Percentiles rank a stretch among this genome's conserved stretches.
Conservation (phyloP, 1,140 invertebrate genomes). For the Brachionus sp. region DNA sequence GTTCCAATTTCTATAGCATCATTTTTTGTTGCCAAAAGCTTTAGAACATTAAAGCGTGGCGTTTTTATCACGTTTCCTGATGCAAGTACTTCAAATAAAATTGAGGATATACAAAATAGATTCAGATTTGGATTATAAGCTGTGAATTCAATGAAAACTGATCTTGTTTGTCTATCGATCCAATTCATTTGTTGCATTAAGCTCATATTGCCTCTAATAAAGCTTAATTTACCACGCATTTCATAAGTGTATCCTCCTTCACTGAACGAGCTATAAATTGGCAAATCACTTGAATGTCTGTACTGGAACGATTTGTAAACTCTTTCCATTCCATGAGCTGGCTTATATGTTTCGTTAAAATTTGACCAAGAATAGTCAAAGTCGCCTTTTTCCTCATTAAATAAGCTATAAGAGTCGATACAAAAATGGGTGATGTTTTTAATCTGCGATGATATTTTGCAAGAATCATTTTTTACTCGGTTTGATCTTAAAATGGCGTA, state of each 20-base stretch:
- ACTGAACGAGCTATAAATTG: slow-evolving; percentile 60
- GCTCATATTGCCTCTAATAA: slow-evolving; percentile 55
- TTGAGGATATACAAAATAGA: slow-evolving; percentile 61
- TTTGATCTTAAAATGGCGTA: slow-evolving; percentile 61
- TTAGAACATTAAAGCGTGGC: slow-evolving; percentile 61
- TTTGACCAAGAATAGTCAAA: not conserved
- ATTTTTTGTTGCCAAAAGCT: slow-evolving; percentile 50
- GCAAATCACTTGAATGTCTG: slow-evolving; percentile 51
- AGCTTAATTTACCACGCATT: slow-evolving; percentile 56
- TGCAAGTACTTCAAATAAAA: slow-evolving; percentile 62
- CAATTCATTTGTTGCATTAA: slow-evolving; percentile 60
- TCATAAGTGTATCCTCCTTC: slow-evolving; percentile 64
- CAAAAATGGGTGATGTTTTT: slow-evolving; percentile 12
- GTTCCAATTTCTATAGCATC: slow-evolving; percentile 53
- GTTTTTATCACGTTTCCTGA: slow-evolving; percentile 61
- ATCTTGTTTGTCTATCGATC: slow-evolving; percentile 64
- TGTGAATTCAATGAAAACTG: slow-evolving; percentile 64
- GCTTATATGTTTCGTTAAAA: not conserved
- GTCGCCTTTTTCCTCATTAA: slow-evolving; percentile 44
- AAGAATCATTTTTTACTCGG: slow-evolving; percentile 51
- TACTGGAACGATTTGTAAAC: slow-evolving; percentile 23
- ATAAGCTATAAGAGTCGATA: not conserved
- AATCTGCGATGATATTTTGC: not conserved
- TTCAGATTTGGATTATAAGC: slow-evolving; percentile 64
- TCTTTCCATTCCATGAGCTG: not conserved